Percentiles rank a stretch among this genome's conserved stretches.
Conservation (phyloP, 2,113 vertebrate genomes). For the Tor tambroides region DNA sequence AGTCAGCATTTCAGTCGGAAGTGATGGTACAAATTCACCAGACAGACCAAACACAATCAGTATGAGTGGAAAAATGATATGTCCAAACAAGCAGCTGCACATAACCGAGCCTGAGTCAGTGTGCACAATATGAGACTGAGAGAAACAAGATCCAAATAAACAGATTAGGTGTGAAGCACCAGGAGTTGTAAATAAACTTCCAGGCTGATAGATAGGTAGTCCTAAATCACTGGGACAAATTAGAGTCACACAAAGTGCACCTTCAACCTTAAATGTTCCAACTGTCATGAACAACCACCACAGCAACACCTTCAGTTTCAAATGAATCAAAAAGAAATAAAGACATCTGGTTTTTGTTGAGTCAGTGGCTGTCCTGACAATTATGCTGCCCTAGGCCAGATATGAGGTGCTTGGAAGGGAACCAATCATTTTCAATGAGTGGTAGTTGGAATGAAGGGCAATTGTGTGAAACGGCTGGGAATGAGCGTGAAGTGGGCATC, state of each 20-base stretch:
- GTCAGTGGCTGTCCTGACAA: background rate
- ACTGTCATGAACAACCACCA: background rate
- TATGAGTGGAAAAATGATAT: background rate
- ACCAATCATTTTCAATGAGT: background rate
- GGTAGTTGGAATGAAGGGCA: background rate
- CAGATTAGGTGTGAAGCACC: background rate
- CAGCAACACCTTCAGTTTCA: background rate
- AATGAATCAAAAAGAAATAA: too few species aligned
- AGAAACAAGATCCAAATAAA: background rate
- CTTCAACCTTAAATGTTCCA: background rate
- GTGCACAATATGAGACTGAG: background rate
- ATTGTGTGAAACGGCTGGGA: background rate
- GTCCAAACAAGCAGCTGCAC: background rate
- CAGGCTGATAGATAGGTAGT: background rate
- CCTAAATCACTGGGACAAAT: background rate
- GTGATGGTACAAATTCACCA: background rate
- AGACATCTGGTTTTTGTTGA: background rate
- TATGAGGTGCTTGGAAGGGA: background rate
- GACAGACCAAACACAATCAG: background rate
- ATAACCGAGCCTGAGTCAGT: background rate
- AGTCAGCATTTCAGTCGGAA: background rate
- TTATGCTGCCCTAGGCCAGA: background rate
- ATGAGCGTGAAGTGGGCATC: background rate
- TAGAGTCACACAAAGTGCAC: background rate
- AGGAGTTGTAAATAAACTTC: background rate